Evolutionary conservation across 2,113 vertebrate genomes (phyloP), one percentile per base, ranked within the genome.

Genomic region (Trichomycterus rosablanca): DNA sequence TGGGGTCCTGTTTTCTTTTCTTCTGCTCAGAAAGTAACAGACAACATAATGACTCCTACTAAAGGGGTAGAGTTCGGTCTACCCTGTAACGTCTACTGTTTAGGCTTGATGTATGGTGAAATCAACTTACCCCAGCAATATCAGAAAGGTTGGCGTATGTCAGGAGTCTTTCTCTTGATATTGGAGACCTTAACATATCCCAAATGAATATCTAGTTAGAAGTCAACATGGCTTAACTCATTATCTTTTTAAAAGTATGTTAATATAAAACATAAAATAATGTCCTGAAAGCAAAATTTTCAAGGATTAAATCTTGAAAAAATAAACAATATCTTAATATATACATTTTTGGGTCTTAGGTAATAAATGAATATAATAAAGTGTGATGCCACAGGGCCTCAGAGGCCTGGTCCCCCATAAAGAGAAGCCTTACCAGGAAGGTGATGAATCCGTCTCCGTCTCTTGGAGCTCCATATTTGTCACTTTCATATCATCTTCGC

Each of bases 1-100:
- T 35, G 2, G 75, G 74, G 14, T 86, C 82, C 73, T 89, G 87
- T 78, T 89, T 89, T 75, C 87, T 83, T 68, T 89, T 89, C 61
- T 89, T 89, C 87, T 88, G 77, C 73, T 77, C 67, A 63, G 69
- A 43, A 32, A 81, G 9, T 68, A 56, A 72, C 44, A 63, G 61
- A 9, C 5, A 35, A 52, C 1, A 63, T 10, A 72, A 62, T 63
- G 34, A 67, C 18, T 49, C 63, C 16, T 32, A 56, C 59, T 35
- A 64, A 53, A 67, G 34, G 70, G 50, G 19, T 23, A 53, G 9
- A 30, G 44, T 39, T 50, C 28, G 30, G 24, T 30, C 53, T 59
- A 59, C 40, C 44, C 37, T 58, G 28, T 12, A 50, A 24, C 32
- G 12, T 40, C 30, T 43, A 43, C 43, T 10, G 23, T 24, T 18